Percentiles rank a stretch among this genome's conserved stretches.
Conservation (phyloP, 2,888 invertebrate genomes). For the Thelaira solivaga region DNA sequence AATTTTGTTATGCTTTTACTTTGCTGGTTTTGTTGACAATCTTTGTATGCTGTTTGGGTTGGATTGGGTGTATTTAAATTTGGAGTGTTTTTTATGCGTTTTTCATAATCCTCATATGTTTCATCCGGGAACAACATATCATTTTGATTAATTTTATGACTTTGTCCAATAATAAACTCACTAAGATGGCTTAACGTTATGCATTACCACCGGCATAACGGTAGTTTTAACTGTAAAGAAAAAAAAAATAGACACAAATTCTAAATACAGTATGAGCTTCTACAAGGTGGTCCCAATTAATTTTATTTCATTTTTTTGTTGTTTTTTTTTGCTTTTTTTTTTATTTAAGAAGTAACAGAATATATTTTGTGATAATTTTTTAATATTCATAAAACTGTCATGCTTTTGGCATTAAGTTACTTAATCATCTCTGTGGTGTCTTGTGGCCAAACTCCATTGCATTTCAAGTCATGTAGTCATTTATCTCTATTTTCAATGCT, state of each 20-base stretch:
- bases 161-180: slow-evolving; percentile 31
- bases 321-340: slow-evolving; percentile 3
- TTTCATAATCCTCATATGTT: slow-evolving; percentile 80
- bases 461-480: neutral
- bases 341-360: neutral
- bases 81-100: slow-evolving; percentile 32
- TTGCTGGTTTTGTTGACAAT: neutral
- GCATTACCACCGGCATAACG: slow-evolving; percentile 23
- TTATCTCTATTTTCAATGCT: neutral
- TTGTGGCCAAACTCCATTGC: neutral
- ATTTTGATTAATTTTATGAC: slow-evolving; percentile 66
- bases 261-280: neutral
- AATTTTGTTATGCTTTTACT: slow-evolving; percentile 17
- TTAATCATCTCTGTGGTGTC: neutral
- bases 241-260: neutral
- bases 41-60: neutral
- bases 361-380: neutral
- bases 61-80: slow-evolving; percentile 10
- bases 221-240: slow-evolving; percentile 31
- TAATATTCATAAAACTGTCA: slow-evolving; percentile 16
- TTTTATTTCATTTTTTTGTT: slow-evolving; percentile 1
- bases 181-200: neutral
- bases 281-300: slow-evolving; percentile 50
- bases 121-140: slow-evolving; percentile 87
- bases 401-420: slow-evolving; percentile 34